phyloP scores from a whole-genome alignment of 2,797 vertebrate genomes.

The Pterois miles region DNA sequence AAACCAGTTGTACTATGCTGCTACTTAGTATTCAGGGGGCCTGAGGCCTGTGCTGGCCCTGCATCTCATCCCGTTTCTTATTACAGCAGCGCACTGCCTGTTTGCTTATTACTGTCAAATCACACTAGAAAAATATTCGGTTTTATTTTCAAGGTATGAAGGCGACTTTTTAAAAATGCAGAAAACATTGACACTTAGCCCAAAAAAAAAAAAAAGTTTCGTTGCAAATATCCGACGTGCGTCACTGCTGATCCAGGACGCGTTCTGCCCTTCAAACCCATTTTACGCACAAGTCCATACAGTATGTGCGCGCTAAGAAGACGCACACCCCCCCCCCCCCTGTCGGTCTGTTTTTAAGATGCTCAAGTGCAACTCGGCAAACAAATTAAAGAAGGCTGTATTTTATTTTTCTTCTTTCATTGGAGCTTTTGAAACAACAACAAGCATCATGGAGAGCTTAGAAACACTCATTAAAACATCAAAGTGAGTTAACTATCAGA shows the following conservation, averaged over 20 bases:
- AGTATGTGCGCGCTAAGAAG: not conserved
- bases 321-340: not conserved
- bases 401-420: conserved; percentile 28
- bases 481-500: conserved; percentile 77
- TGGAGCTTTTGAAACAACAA: conserved; percentile 15
- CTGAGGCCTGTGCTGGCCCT: conserved; percentile 44
- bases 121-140: not conserved
- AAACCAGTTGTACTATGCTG: not conserved
- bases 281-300: not conserved
- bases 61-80: conserved; percentile 15
- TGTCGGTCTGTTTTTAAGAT: not conserved
- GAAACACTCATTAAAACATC: conserved; percentile 79
- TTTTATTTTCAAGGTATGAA: not conserved
- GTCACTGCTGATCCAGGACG: conserved; percentile 28
- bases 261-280: not conserved
- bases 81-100: not conserved
- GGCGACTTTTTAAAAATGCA: not conserved
- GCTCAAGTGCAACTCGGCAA: conserved; percentile 23
- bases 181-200: not conserved
- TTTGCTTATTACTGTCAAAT: conserved; percentile 11
- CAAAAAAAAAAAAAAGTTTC: not conserved
- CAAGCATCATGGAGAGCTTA: conserved; percentile 49
- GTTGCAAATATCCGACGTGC: conserved; percentile 15
- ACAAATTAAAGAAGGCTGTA: conserved; percentile 23
- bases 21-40: conserved; percentile 19